Conservation (phyloP, 2,888 invertebrate species). For the Eurytoma adleriae region DNA sequence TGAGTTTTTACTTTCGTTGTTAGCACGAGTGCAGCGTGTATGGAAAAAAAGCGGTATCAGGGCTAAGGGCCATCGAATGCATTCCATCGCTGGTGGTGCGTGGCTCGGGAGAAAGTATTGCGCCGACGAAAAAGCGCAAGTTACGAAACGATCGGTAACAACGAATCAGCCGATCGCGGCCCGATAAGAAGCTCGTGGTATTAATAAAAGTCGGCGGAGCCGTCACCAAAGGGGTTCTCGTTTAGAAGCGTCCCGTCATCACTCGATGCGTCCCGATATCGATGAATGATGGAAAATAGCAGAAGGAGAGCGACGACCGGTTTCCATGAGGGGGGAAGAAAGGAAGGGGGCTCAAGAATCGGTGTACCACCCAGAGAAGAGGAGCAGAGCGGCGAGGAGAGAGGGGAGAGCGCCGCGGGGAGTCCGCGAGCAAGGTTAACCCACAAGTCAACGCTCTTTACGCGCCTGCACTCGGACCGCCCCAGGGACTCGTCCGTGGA, state of each 20-base stretch:
- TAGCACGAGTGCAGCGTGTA: too few relatives aligned
- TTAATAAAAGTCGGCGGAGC: background rate
- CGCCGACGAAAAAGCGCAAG: conserved; percentile 5
- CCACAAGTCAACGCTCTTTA: conserved; percentile 58
- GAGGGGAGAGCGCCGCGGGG: conserved; percentile 24
- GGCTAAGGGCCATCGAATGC: too few relatives aligned
- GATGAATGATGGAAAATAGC: conserved; percentile 40
- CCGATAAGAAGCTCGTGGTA: background rate
- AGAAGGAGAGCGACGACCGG: conserved; percentile 52
- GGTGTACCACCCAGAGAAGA: conserved; percentile 2
- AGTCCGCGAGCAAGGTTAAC: conserved; percentile 56
- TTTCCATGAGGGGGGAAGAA: conserved; percentile 26
- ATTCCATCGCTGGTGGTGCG: too few relatives aligned
- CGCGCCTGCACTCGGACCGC: background rate
- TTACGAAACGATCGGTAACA: conserved; percentile 35
- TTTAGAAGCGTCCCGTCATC: background rate
- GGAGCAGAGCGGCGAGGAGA: conserved; percentile 31
- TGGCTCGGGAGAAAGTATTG: conserved; percentile 27
- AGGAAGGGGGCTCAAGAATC: conserved; percentile 22
- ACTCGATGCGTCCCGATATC: background rate
- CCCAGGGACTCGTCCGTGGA: background rate
- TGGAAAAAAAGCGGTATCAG: too few relatives aligned
- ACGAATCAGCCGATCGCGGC: conserved; percentile 3
- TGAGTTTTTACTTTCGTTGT: conserved; percentile 24
- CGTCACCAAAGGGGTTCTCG: too few relatives aligned